Evolutionary conservation across 2,113 vertebrate genomes (phyloP).

Genomic region (Sinocyclocheilus grahami): DNA sequence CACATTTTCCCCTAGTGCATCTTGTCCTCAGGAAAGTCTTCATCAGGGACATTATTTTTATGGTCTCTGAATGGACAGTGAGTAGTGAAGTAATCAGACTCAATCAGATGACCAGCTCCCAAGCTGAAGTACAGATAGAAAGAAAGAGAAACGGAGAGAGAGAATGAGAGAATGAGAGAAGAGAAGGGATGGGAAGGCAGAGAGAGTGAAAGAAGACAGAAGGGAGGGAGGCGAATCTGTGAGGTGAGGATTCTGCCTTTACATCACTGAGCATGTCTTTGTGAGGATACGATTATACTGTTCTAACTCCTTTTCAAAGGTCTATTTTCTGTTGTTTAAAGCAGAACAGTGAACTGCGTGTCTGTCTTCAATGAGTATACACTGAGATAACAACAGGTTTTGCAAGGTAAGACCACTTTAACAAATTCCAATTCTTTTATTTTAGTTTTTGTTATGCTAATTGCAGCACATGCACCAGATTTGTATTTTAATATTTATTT

Average conservation of each 20-base stretch:
- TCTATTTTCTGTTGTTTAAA: conserved; percentile 3
- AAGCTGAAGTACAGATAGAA: conserved; percentile 16
- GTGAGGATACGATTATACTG: conserved; percentile 23
- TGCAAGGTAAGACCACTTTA: conserved; percentile 50
- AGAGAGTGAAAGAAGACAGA: conserved; percentile 36
- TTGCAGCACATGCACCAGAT: neutral
- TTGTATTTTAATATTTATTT: neutral
- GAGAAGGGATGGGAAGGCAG: neutral
- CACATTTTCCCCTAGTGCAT: neutral
- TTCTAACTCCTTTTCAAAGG: conserved; percentile 22
- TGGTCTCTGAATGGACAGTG: conserved; percentile 37
- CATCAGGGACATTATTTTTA: conserved; percentile 46
- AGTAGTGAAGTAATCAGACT: conserved; percentile 35
- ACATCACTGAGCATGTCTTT: conserved; percentile 10
- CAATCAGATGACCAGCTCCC: conserved; percentile 17
- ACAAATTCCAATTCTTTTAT: neutral
- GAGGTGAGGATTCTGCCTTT: conserved; percentile 51
- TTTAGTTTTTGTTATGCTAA: neutral
- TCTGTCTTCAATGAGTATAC: conserved; percentile 2
- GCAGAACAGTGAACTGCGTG: neutral
- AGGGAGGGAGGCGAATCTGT: conserved; percentile 28
- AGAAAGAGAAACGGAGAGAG: neutral
- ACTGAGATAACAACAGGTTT: conserved; percentile 30
- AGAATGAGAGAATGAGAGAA: neutral
- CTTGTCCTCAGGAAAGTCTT: conserved; percentile 28